A percentile compares a stretch with the other conserved stretches of the same genome.
Conservation (phyloP, 2,888 invertebrate species). For the Chirona hameri region DNA sequence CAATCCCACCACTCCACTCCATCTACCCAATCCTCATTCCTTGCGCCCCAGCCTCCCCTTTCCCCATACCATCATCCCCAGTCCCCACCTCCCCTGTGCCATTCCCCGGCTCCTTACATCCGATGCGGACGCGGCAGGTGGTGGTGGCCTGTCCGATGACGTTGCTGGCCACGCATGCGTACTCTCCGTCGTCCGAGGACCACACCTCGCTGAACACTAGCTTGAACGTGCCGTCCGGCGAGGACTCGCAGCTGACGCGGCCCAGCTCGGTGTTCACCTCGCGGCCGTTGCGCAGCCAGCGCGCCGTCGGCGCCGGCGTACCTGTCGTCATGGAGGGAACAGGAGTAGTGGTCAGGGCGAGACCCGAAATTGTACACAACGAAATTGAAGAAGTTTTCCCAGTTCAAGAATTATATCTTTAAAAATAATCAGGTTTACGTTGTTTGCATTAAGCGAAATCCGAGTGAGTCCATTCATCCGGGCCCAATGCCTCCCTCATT, state of each 20-base stretch:
- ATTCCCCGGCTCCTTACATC: slow-evolving; percentile 59
- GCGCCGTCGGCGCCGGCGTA: slow-evolving; percentile 78
- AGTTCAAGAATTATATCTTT: no score
- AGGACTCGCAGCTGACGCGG: slow-evolving; percentile 58
- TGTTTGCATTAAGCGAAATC: no score
- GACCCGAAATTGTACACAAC: no score
- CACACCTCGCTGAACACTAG: slow-evolving; percentile 83
- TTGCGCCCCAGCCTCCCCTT: no score
- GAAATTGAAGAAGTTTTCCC: no score
- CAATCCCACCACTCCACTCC: no score
- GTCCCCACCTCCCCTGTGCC: not conserved
- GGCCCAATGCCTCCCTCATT: no score
- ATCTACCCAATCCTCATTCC: no score
- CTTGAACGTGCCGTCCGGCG: slow-evolving; percentile 70
- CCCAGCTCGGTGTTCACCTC: slow-evolving; percentile 73
- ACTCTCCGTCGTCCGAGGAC: slow-evolving; percentile 91
- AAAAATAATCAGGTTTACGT: no score
- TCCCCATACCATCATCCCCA: no score
- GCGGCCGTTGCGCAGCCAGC: slow-evolving; percentile 88
- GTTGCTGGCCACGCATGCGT: slow-evolving; percentile 93
- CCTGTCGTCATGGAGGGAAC: slow-evolving; percentile 52
- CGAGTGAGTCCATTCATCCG: no score
- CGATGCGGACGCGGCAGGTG: slow-evolving; percentile 82
- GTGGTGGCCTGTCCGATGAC: slow-evolving; percentile 86
- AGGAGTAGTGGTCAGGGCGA: no score